Conservation (phyloP, 2,888 invertebrate species). For the Perithous albicinctus region DNA sequence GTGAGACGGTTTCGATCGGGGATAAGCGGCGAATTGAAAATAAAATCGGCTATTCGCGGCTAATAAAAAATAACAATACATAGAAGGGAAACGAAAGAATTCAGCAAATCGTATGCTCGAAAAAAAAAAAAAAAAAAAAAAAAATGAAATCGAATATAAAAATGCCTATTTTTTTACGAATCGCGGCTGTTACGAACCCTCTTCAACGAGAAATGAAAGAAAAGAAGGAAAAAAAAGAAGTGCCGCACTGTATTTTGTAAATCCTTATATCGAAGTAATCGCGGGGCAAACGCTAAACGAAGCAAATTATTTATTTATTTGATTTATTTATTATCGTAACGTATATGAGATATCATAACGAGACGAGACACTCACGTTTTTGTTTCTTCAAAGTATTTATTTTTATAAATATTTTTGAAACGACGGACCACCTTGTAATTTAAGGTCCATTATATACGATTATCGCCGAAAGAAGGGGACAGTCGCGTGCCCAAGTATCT, state of each 20-base stretch:
- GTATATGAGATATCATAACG: conserved; percentile 68
- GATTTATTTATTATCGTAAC: conserved; percentile 84
- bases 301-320: conserved; percentile 84
- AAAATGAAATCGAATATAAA: conserved; percentile 75
- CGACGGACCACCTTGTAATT: conserved; percentile 74
- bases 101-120: conserved; percentile 71
- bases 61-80: conserved; percentile 8
- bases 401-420: conserved; percentile 83
- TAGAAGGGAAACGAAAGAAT: conserved; percentile 64
- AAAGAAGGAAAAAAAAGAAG: conserved; percentile 58
- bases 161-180: conserved; percentile 78
- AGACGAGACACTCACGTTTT: conserved; percentile 55
- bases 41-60: conserved; percentile 71
- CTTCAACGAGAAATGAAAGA: conserved; percentile 54
- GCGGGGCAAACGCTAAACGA: conserved; percentile 79
- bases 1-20: conserved; percentile 21
- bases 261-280: conserved; percentile 77
- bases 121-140: no score
- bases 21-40: conserved; percentile 43
- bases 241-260: conserved; percentile 74
- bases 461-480: conserved; percentile 27
- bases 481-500: neutral
- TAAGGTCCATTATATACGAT: conserved; percentile 71
- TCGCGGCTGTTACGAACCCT: conserved; percentile 70
- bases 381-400: conserved; percentile 83